Base-by-base conservation (phyloP, 2,888 invertebrate species). In the Diabrotica balteata region DNA sequence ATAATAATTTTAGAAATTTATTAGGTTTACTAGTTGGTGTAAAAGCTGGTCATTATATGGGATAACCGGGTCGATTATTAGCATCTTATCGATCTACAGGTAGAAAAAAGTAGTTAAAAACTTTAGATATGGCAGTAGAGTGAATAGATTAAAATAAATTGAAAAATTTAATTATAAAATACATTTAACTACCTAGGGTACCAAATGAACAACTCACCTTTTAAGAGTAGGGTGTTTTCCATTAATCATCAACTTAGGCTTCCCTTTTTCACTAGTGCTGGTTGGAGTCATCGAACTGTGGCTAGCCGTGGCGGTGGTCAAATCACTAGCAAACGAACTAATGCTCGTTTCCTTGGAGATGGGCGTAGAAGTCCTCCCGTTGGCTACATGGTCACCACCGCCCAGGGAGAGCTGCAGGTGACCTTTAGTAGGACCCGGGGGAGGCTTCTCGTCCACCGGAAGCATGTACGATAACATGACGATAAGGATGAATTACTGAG, bases 391-490 rank as follows among this genome's bases (percentile, higher is more conserved):
- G 70, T 80, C 83, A 49, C 70, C 59, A 59, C 82, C 67, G 60
- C 82, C 84, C 77, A 85, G 82, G 65, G 80, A 71, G 64, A 82
- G 75, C 77, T 84, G 85, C 70, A 78, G 74, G 62, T 73, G 75
- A 54, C 61, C 53, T 43, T 63, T 58, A 32, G 65, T 63, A 22
- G 69, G 65, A 7, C 46, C 63, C 64, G 88, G 88, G 64, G 91
- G 91, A 63, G 91, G 91, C 83, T 92, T 92, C 82, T 92, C 91
- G 80, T 91, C 92, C 79, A 90, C 89, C 61, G 92, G 92, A 77
- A 92, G 86, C 91, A 93, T 91, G 82, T 93, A 92, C 75, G 92
- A 92, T 86, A 93, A 86, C 93, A 93, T 93, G 71, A 72, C 78
- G 60, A 50, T n/a, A 1, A 44, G 44, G 55, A 42, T 43, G 17